Conservation (phyloP, 1,140 invertebrate species). For the Armadillidium nasatum region DNA sequence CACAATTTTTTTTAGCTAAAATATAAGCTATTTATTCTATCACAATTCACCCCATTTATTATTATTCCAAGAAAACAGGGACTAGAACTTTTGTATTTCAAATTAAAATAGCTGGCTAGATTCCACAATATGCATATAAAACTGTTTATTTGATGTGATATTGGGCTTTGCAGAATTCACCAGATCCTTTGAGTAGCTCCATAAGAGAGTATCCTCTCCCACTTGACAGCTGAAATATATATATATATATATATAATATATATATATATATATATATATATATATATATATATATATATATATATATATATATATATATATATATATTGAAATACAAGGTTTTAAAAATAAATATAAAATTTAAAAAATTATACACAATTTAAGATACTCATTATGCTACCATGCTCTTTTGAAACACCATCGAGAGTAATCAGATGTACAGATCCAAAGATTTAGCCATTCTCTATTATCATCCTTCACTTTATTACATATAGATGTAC, state of each 20-base stretch:
- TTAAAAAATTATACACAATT: no score
- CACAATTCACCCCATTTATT: constrained; percentile 12
- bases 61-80: background rate
- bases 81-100: background rate
- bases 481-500: no score
- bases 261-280: no score
- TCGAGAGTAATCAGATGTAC: no score
- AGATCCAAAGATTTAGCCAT: no score
- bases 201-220: constrained; percentile 45
- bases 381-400: no score
- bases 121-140: background rate
- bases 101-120: background rate
- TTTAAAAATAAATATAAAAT: no score
- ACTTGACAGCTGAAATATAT: constrained; percentile 38
- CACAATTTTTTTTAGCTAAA: background rate
- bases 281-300: no score
- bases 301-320: no score
- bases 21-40: background rate
- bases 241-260: background rate
- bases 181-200: constrained; percentile 44
- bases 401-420: no score
- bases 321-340: no score
- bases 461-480: no score
- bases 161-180: constrained; percentile 46
- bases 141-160: constrained; percentile 41